Evolutionary conservation across 2,888 invertebrate genomes (phyloP).

Genomic region (Apamea anceps): DNA sequence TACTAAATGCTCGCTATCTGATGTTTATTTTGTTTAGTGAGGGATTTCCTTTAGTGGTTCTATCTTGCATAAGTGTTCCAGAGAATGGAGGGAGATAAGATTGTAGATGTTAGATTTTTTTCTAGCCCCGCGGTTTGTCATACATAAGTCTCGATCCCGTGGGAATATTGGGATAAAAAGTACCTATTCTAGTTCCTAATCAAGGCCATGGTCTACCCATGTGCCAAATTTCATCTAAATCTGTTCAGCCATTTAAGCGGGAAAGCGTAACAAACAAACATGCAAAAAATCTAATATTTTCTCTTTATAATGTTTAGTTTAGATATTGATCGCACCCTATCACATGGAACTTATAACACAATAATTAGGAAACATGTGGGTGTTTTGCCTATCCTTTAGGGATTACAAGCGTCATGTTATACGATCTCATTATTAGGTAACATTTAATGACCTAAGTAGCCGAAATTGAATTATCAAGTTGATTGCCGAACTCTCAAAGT

Average conservation of each 20-base stretch:
- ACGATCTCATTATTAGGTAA: not conserved
- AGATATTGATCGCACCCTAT: no score
- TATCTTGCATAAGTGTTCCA: slow-evolving; percentile 11
- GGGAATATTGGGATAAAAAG: not conserved
- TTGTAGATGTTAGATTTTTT: not conserved
- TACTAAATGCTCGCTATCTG: slow-evolving; percentile 44
- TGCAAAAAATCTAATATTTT: not conserved
- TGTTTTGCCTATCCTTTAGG: not conserved
- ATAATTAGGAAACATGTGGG: not conserved
- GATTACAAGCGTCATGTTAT: not conserved
- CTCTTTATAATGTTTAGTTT: no score
- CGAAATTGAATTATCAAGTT: not conserved
- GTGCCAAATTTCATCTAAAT: not conserved
- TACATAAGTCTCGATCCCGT: not conserved
- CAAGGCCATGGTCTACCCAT: not conserved
- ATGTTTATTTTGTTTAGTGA: slow-evolving; percentile 52
- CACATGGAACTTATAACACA: not conserved
- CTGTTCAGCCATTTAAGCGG: not conserved
- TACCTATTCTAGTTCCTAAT: not conserved
- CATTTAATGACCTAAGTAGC: not conserved
- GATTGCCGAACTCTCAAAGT: not conserved
- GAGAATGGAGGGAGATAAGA: not conserved
- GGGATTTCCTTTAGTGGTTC: slow-evolving; percentile 30
- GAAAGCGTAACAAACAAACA: not conserved
- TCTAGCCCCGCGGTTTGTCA: not conserved